A percentile compares a stretch with the other conserved stretches of the same genome.
Conservation (phyloP, 1,140 invertebrate species). For the Olivierus martensii region DNA sequence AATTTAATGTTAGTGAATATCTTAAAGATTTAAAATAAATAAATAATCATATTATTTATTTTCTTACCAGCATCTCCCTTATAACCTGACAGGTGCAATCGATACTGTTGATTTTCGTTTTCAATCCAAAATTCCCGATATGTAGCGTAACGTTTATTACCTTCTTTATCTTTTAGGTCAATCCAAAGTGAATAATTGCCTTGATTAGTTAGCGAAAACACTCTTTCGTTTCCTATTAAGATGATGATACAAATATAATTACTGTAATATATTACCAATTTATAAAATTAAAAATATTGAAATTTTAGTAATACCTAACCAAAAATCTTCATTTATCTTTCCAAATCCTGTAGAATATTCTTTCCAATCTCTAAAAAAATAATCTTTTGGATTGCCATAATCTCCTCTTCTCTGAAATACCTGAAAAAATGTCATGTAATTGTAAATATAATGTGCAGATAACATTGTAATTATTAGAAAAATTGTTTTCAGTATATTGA, state of each 20-base stretch:
- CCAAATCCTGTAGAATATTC: slow-evolving; percentile 11
- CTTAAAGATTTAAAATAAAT: too few relatives aligned
- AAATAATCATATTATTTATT: too few relatives aligned
- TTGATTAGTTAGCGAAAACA: slow-evolving; percentile 30
- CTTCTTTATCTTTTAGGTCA: slow-evolving; percentile 5
- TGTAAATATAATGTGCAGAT: too few relatives aligned
- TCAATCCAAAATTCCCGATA: slow-evolving; percentile 14
- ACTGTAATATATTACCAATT: too few relatives aligned
- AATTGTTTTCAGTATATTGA: too few relatives aligned
- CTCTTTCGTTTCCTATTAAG: slow-evolving; percentile 26
- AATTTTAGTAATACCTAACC: slow-evolving; percentile 9
- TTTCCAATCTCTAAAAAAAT: slow-evolving; percentile 4
- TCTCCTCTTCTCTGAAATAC: slow-evolving; percentile 7
- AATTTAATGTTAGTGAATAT: too few relatives aligned
- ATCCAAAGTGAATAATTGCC: slow-evolving; percentile 14
- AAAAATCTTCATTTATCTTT: slow-evolving; percentile 2
- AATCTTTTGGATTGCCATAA: background rate
- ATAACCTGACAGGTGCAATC: slow-evolving; percentile 4
- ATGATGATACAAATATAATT: background rate
- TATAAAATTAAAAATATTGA: too few relatives aligned
- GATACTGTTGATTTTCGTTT: slow-evolving; percentile 6
- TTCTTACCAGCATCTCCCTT: slow-evolving; percentile 20
- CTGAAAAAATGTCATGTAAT: too few relatives aligned
- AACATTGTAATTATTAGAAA: too few relatives aligned
- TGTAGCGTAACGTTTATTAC: slow-evolving; percentile 6